These are phyloP conservation scores for Phoenicopterus ruber DNA, from an alignment of 2,113 vertebrate genomes.

Conservation along the genomic window DNA sequence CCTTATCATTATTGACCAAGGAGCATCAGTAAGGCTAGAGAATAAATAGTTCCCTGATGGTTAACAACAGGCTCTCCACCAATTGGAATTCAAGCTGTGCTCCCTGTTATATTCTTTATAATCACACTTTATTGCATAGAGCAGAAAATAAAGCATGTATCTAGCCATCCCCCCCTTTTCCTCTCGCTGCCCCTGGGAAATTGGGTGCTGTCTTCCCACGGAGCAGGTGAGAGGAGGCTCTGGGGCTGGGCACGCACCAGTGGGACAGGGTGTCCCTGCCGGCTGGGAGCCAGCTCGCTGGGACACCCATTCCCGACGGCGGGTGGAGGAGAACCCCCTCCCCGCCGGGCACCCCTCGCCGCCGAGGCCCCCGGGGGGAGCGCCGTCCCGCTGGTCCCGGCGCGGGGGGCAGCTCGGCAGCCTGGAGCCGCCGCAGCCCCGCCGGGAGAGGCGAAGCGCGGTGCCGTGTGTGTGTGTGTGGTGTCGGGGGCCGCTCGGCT, in stretches of 20 bases:
- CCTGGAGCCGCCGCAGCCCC: neutral
- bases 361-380: neutral
- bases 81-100: constrained; percentile 48
- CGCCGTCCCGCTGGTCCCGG: neutral
- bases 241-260: neutral
- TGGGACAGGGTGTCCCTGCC: neutral
- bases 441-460: neutral
- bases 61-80: constrained; percentile 54
- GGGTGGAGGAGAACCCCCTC: neutral
- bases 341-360: neutral
- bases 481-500: neutral
- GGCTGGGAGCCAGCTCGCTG: neutral
- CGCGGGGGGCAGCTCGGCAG: neutral
- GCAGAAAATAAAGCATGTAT: constrained; percentile 17
- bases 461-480: neutral
- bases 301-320: neutral
- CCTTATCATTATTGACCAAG: constrained; percentile 64
- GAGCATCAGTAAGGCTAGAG: constrained; percentile 48
- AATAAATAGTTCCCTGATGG: constrained; percentile 66
- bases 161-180: neutral
- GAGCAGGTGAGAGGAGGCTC: neutral
- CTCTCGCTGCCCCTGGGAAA: neutral
- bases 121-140: constrained; percentile 53
- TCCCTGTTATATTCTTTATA: constrained; percentile 50
- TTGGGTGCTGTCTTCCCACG: neutral